These are phyloP conservation scores for Rhyacichthys aspro DNA, from an alignment of 2,797 vertebrate species.

Conservation along the genomic window DNA sequence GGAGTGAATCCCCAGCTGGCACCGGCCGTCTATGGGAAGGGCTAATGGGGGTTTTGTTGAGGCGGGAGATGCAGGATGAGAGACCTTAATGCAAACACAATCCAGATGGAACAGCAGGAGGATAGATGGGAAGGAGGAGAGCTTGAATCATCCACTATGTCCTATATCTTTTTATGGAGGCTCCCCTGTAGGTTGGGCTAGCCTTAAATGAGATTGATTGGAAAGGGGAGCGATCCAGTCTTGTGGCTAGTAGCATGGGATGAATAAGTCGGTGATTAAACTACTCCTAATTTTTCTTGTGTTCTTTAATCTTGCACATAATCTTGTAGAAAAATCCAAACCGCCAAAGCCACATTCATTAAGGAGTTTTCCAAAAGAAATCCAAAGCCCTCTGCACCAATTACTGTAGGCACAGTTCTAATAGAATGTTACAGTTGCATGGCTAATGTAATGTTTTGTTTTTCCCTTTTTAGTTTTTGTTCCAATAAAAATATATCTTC, in stretches of 20 bases:
- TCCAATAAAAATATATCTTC: too few relatives aligned
- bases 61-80: slow-evolving; percentile 61
- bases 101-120: slow-evolving; percentile 70
- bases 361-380: neutral
- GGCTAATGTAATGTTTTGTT: too few relatives aligned
- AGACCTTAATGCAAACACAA: slow-evolving; percentile 69
- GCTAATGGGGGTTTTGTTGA: slow-evolving; percentile 31
- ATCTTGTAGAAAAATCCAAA: neutral
- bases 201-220: slow-evolving; percentile 11
- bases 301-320: slow-evolving; percentile 4
- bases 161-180: slow-evolving; percentile 19
- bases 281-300: neutral
- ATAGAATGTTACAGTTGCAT: too few relatives aligned
- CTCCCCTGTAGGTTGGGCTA: slow-evolving; percentile 4
- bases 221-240: slow-evolving; percentile 10
- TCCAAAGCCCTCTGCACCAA: neutral
- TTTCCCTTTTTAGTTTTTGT: too few relatives aligned
- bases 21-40: slow-evolving; percentile 37
- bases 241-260: slow-evolving; percentile 7
- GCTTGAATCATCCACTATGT: slow-evolving; percentile 64
- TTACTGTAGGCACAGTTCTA: too few relatives aligned
- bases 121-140: slow-evolving; percentile 63
- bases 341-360: slow-evolving; percentile 1
- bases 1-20: slow-evolving; percentile 43
- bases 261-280: slow-evolving; percentile 6